phyloP scores from a whole-genome alignment of 2,888 invertebrate species.

The Agrochola lychnidis region DNA sequence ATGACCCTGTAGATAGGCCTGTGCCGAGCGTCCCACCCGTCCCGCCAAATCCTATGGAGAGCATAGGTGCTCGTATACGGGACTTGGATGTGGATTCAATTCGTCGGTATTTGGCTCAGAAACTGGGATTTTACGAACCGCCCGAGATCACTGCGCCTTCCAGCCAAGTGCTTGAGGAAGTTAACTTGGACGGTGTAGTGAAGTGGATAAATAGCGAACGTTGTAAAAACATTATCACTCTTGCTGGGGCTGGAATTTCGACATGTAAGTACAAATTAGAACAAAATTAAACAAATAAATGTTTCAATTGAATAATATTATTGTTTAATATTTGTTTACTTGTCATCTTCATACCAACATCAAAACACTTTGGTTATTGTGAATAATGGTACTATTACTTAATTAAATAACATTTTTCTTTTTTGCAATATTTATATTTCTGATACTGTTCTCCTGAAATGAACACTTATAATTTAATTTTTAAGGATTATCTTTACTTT shows the following conservation, averaged over 20 bases:
- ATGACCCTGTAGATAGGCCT: constrained; percentile 74
- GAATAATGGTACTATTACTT: background rate
- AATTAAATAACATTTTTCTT: background rate
- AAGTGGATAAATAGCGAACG: constrained; percentile 94
- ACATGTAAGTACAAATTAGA: constrained; percentile 93
- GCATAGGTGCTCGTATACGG: constrained; percentile 79
- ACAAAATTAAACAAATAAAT: background rate
- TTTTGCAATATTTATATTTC: background rate
- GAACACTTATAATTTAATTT: background rate
- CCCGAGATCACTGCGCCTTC: constrained; percentile 78
- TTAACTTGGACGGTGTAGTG: constrained; percentile 94
- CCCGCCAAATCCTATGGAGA: constrained; percentile 81
- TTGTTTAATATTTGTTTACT: constrained; percentile 39
- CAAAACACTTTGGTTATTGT: background rate
- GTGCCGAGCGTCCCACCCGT: constrained; percentile 75
- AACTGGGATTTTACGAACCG: constrained; percentile 91
- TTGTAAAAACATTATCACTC: constrained; percentile 96
- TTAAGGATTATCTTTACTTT: background rate
- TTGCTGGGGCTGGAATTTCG: constrained; percentile 99
- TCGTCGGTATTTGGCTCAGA: constrained; percentile 92
- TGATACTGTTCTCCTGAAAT: background rate
- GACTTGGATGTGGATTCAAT: constrained; percentile 92
- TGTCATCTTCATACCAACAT: background rate
- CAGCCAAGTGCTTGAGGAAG: constrained; percentile 92
- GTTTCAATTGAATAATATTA: background rate